These are phyloP conservation scores for Sminthopsis crassicaudata DNA, from an alignment of 2,113 vertebrate species.

Conservation along the genomic window DNA sequence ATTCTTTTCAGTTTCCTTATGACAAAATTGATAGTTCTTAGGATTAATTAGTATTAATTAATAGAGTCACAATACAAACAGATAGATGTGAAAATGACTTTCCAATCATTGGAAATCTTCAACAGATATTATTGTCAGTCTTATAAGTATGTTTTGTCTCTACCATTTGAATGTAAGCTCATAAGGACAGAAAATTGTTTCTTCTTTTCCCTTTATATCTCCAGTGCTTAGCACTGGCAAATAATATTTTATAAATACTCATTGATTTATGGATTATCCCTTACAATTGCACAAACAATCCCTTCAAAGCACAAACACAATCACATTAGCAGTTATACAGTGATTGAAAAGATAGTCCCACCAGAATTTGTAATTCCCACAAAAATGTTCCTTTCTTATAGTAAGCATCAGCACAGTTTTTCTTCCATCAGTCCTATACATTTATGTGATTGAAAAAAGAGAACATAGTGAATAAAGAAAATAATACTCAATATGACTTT, in stretches of 20 bases:
- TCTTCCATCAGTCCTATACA: not conserved
- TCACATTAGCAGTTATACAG: not conserved
- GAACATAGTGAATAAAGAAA: not conserved
- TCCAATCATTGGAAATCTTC: not conserved
- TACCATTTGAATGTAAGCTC: not conserved
- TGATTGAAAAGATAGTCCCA: not conserved
- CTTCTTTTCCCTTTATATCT: not conserved
- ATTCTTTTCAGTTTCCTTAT: not conserved
- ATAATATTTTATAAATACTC: not conserved
- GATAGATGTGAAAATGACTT: not conserved
- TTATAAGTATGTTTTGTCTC: not conserved
- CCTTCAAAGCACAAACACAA: not conserved
- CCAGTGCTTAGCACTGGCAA: not conserved
- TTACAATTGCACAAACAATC: not conserved
- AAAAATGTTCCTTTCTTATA: not conserved
- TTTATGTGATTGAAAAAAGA: not conserved
- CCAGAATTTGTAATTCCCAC: not conserved
- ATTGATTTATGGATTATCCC: not conserved
- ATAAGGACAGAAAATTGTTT: not conserved
- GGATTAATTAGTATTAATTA: not conserved
- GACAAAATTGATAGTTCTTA: not conserved
- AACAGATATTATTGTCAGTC: not conserved
- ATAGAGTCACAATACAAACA: not conserved
- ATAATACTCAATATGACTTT: not conserved
- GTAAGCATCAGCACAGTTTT: not conserved